These are phyloP conservation scores for Botrylloides violaceus DNA, from an alignment of 23 tunicate species.

Conservation along the genomic window DNA sequence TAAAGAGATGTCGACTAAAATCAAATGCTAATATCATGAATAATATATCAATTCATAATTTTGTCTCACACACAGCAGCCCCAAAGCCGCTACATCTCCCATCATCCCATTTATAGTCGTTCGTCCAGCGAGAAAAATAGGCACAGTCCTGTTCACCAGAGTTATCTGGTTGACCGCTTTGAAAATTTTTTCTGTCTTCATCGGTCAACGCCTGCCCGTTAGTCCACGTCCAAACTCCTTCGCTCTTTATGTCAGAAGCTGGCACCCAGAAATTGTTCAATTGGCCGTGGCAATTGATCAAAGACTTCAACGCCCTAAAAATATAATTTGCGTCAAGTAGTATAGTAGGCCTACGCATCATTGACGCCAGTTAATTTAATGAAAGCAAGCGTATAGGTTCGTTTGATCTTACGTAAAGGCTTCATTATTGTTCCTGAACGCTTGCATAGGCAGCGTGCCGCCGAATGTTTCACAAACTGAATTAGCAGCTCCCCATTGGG, in stretches of 20 bases:
- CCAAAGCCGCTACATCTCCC: constrained; percentile 6
- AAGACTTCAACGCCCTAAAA: not conserved
- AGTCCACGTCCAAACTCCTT: constrained; percentile 21
- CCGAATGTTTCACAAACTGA: not conserved
- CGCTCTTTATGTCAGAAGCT: not conserved
- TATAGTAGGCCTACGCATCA: not conserved
- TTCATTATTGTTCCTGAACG: not conserved
- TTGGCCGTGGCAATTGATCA: not conserved
- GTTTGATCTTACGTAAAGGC: not conserved
- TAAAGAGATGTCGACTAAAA: too few species aligned
- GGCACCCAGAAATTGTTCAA: constrained; percentile 7
- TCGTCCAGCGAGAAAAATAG: not conserved
- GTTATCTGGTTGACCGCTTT: constrained; percentile 14
- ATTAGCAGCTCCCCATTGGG: constrained; percentile 1
- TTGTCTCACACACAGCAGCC: constrained; percentile 19
- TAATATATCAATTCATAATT: too few species aligned
- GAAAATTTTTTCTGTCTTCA: constrained; percentile 6
- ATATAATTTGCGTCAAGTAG: not conserved
- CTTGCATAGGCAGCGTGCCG: not conserved
- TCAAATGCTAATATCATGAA: too few species aligned
- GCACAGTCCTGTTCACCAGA: constrained; percentile 26
- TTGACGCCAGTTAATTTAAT: not conserved
- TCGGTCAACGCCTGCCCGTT: not conserved
- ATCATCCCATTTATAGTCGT: constrained; percentile 18
- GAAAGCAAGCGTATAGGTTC: too few species aligned